Evolutionary conservation across 2,888 invertebrate genomes (phyloP), one percentile per base, ranked within the genome.

Genomic region (Zelleria hepariella): DNA sequence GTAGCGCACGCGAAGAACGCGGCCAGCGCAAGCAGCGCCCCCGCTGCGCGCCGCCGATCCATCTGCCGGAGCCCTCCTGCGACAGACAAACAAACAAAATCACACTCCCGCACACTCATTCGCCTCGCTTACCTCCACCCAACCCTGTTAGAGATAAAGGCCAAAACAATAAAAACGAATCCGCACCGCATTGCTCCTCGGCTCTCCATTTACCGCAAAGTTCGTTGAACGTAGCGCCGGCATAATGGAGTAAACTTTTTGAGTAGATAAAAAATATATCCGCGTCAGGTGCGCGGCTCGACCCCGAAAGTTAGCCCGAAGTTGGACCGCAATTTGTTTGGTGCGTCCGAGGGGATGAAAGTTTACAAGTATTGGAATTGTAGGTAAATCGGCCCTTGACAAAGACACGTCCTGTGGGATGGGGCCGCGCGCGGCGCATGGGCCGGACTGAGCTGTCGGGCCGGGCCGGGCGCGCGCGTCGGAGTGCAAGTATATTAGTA

Each of bases 41-140:
- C 85, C 82, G 88, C 82, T 73, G 80, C 82, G 85, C 88, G 86
- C 86, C 84, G 76, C 81, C 82, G 80, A 80, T 86, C 88, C 88
- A 88, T 88, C 84, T 84, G 84, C 81, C 79, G 73, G 75, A 79
- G 73, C 75, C 82, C 78, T 73, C 82, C 86, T 87, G 82, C 32
- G 86, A 74, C 51, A 60, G 7, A 25, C 55, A 59, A 49, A 26
- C 58, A 27, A 18, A 20, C 21, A 4, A 51, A 15, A 51, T 26
- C 15, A 55, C 55, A 20, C 7, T 32, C 21, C 32, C 10, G 18
- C 20, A 25, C 55, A 55, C 27, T 51, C 32, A 58, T 47, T 20
- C 21, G 20, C 26, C n/a, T 25, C 10, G 10, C 18, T 21, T 3
- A 18, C 51, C 5, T 21, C 32, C 32, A 15, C 15, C 32, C 32